These are phyloP conservation scores for Plutella xylostella DNA, from an alignment of 2,888 invertebrate genomes.

Conservation along the genomic window DNA sequence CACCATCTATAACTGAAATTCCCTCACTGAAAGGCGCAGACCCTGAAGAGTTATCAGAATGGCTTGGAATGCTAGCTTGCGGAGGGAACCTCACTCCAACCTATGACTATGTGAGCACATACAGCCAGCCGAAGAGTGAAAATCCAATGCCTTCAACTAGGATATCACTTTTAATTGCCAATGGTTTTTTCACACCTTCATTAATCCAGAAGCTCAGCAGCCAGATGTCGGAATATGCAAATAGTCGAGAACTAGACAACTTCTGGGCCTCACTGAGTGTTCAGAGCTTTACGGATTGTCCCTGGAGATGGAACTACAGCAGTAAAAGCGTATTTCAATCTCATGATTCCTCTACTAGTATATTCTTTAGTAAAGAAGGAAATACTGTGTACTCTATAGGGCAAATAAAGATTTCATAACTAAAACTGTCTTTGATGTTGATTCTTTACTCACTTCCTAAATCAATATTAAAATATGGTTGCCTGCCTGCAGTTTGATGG, in stretches of 20 bases:
- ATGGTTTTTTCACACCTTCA: constrained; percentile 41
- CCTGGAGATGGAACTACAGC: constrained; percentile 41
- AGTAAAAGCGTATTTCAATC: constrained; percentile 43
- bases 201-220: constrained; percentile 30
- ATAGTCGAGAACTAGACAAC: constrained; percentile 29
- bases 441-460: too few species aligned
- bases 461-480: too few species aligned
- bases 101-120: constrained; percentile 45
- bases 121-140: constrained; percentile 39
- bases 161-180: constrained; percentile 36
- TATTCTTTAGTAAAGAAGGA: constrained; percentile 36
- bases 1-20: constrained; percentile 35
- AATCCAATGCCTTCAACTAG: constrained; percentile 35
- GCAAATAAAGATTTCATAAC: constrained; percentile 56
- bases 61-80: constrained; percentile 49
- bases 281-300: constrained; percentile 43
- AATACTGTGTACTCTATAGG: constrained; percentile 36
- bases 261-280: constrained; percentile 48
- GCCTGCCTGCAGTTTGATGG: too few species aligned
- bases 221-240: constrained; percentile 31
- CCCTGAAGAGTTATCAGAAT: constrained; percentile 47
- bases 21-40: constrained; percentile 40
- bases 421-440: too few species aligned
- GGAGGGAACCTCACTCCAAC: constrained; percentile 30
- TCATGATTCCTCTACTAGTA: constrained; percentile 41